Evolutionary conservation across 1,140 invertebrate species (phyloP), one percentile per base, ranked within the genome.

Genomic region (Diuraphis noxia): DNA sequence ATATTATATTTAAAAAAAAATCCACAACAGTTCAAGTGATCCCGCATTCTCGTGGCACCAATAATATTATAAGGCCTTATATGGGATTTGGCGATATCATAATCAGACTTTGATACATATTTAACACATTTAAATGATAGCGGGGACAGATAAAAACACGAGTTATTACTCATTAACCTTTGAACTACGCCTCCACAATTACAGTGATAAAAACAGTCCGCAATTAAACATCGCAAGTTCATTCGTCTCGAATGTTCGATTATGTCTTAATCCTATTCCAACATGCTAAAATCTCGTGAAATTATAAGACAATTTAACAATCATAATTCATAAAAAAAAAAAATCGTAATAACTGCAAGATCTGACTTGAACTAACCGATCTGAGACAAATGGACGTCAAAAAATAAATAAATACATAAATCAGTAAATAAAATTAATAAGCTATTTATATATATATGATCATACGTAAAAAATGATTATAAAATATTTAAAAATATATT

Each of bases 141-240:
- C 43, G 30, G 25, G 52, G 38, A 88, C 52, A 90, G 17, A 90
- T 36, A 79, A 90, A 91, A 91, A 81, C 46, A 43, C 19, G 34
- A 79, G 72, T 46, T 81, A 91, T 82, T 91, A 91, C 43, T 46
- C 72, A 82, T 91, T 82, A 91, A 81, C 89, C 77, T 82, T 82
- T 82, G n/a, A 81, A 81, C 77, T 52, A 91, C 77, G 77, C 89
- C 77, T 91, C 77, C 77, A 25, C 89, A 91, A 91, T 91, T 52
- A 79, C 10, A 46, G 34, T n/a, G 72, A 49, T 81, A 79, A 91
- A 52, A 82, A 82, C 13, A 63, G 52, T 63, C 25, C 25, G n/a
- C 13, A 63, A 88, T 86, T 52, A 86, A 38, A 52, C 21, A 34
- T 86, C 4, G 38, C 46, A 25, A 52, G 23, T 56, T 9, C n/a